Percentiles rank a stretch among this genome's conserved stretches.
phyloP scores from a whole-genome alignment of 2,797 vertebrate genomes.

The Cuniculus paca region DNA sequence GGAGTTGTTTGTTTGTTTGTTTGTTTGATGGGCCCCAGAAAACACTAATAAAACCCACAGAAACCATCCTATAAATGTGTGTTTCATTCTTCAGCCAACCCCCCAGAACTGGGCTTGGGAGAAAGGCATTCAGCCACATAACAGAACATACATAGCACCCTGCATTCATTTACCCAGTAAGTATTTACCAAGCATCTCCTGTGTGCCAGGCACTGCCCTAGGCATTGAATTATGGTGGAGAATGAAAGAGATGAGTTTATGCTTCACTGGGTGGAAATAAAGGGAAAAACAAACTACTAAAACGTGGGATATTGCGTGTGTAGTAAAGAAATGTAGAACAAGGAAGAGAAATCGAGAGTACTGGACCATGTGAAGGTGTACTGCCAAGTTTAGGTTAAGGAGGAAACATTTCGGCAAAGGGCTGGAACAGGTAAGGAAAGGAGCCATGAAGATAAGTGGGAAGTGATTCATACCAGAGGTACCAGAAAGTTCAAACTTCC shows the following conservation, averaged over 20 bases:
- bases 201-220: neutral
- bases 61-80: slow-evolving; percentile 65
- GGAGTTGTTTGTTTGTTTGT: slow-evolving; percentile 37
- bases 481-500: neutral
- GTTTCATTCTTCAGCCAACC: slow-evolving; percentile 60
- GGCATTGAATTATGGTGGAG: neutral
- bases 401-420: neutral
- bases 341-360: neutral
- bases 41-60: slow-evolving; percentile 87
- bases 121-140: neutral
- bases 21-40: slow-evolving; percentile 81
- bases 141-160: neutral
- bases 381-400: neutral
- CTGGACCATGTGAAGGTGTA: neutral
- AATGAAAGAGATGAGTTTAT: neutral
- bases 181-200: neutral
- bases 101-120: neutral
- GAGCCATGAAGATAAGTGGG: neutral
- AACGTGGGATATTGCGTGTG: neutral
- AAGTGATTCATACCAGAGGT: neutral
- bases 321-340: neutral
- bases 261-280: neutral
- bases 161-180: neutral
- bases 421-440: neutral
- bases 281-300: neutral